phyloP scores from a whole-genome alignment of 2,888 invertebrate species.

The Agonopterix heracliana region DNA sequence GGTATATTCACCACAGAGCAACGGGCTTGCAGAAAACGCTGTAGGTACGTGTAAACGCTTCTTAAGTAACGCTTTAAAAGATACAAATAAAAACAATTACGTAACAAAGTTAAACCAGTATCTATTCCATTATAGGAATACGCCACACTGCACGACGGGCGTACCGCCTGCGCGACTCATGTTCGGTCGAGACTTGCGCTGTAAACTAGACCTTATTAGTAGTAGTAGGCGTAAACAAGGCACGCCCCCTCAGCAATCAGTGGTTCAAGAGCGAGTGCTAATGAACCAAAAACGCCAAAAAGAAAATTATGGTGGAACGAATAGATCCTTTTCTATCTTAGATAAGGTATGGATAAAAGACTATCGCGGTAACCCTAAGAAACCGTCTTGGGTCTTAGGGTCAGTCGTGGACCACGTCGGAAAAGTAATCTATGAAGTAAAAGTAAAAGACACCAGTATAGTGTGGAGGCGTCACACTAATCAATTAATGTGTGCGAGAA shows the following conservation, averaged over 20 bases:
- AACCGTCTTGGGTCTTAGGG: neutral
- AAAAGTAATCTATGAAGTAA: neutral
- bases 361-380: neutral
- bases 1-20: neutral
- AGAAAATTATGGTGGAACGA: neutral
- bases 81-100: neutral
- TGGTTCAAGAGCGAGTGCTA: neutral
- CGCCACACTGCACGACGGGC: slow-evolving; percentile 4
- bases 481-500: neutral
- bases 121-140: neutral
- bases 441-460: neutral
- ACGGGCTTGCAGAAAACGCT: slow-evolving; percentile 3
- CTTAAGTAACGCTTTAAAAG: neutral
- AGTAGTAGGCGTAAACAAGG: too few species aligned
- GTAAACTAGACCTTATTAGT: neutral
- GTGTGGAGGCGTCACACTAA: slow-evolving; percentile 1
- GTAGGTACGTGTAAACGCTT: slow-evolving; percentile 1
- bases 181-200: slow-evolving; percentile 1
- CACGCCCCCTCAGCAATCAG: neutral
- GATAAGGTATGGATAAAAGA: slow-evolving; percentile 1
- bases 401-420: neutral
- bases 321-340: neutral
- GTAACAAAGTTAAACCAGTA: neutral
- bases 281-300: neutral
- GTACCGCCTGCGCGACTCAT: neutral